Conservation (phyloP, 2,113 vertebrate genomes). For the Ceyx margarethae region DNA sequence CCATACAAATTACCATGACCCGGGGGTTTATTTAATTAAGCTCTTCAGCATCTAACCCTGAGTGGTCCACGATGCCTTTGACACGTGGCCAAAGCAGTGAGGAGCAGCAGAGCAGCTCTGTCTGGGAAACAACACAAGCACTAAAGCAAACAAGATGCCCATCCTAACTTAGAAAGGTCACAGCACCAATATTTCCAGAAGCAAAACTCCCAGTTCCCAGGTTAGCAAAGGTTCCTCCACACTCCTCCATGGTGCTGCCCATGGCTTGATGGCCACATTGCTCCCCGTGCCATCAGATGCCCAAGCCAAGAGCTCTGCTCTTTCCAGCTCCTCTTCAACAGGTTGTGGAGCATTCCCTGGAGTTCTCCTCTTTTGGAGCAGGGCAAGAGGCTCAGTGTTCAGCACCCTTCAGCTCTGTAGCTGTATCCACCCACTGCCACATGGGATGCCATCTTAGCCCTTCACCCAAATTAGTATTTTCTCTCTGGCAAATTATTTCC, state of each 20-base stretch:
- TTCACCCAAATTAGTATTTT: background rate
- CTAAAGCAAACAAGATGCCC: background rate
- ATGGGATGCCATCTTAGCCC: background rate
- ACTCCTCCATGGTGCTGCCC: background rate
- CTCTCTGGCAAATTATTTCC: background rate
- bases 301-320: rapidly evolving
- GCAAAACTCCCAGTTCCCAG: background rate
- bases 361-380: no score
- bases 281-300: rapidly evolving
- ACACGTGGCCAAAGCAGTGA: conserved; percentile 34
- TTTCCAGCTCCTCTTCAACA: background rate
- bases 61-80: background rate
- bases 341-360: background rate
- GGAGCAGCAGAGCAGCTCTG: background rate
- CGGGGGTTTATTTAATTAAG: conserved; percentile 40
- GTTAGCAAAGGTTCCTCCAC: background rate
- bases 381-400: background rate
- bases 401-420: background rate
- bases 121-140: background rate
- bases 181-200: background rate
- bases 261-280: rapidly evolving
- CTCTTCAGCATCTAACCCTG: conserved; percentile 12
- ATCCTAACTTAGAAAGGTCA: background rate
- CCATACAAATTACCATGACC: background rate
- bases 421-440: background rate